Conservation (phyloP, 2,888 invertebrate genomes). For the Lithodes maja region DNA sequence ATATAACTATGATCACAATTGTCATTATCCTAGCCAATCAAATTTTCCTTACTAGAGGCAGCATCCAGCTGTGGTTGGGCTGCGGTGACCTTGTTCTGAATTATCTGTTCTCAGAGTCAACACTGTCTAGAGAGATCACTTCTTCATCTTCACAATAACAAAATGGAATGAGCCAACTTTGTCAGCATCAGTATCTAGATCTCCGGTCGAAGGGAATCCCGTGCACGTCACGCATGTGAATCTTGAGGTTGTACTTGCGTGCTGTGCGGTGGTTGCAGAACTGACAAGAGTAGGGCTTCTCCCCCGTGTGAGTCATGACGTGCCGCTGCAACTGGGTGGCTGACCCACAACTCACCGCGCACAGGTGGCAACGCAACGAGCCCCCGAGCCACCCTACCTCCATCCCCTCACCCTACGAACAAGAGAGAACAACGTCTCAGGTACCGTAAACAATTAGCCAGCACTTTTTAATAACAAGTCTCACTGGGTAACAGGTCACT, state of each 20-base stretch:
- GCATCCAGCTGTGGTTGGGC: no score
- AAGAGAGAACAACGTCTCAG: conserved; percentile 53
- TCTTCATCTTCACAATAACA: no score
- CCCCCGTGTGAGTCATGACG: conserved; percentile 65
- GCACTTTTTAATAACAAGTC: background rate
- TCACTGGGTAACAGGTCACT: no score
- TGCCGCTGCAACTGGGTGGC: conserved; percentile 65
- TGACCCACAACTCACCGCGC: conserved; percentile 50
- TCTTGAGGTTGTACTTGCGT: conserved; percentile 68
- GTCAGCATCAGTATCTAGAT: no score
- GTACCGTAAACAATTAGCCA: background rate
- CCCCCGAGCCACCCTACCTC: conserved; percentile 61
- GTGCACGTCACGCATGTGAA: conserved; percentile 61
- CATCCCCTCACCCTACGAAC: conserved; percentile 61
- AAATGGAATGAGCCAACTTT: no score
- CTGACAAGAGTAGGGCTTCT: conserved; percentile 64
- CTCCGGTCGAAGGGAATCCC: conserved; percentile 49
- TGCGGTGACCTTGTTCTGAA: no score
- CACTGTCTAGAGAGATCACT: no score
- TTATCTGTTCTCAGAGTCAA: no score
- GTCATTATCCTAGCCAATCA: no score
- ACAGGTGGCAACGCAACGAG: conserved; percentile 48
- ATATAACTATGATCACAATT: no score
- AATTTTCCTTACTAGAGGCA: no score
- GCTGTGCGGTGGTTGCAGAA: conserved; percentile 64